These are phyloP conservation scores for Apamea epomidion DNA, from an alignment of 2,888 invertebrate species.

Conservation along the genomic window DNA sequence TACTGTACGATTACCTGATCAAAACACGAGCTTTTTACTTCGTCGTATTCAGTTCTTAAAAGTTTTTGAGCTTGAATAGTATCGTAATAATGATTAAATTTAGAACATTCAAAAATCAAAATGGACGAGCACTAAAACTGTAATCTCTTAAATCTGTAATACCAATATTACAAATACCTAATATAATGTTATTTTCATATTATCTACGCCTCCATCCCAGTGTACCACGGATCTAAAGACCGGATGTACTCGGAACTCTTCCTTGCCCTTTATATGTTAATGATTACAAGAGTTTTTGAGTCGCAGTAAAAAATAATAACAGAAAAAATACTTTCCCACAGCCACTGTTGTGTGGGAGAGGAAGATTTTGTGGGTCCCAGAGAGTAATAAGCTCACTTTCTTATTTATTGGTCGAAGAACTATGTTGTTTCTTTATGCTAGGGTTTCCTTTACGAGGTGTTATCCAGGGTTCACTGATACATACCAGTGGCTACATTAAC, in stretches of 20 bases:
- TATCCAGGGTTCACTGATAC: neutral
- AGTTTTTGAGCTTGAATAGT: no score
- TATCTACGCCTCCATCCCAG: slow-evolving; percentile 39
- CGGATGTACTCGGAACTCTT: slow-evolving; percentile 88
- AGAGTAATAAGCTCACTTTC: slow-evolving; percentile 29
- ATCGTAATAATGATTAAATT: no score
- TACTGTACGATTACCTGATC: no score
- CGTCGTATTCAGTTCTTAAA: no score
- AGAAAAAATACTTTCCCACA: slow-evolving; percentile 82
- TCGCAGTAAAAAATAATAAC: slow-evolving; percentile 70
- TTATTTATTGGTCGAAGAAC: slow-evolving; percentile 38
- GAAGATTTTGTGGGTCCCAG: slow-evolving; percentile 33
- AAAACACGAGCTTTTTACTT: no score
- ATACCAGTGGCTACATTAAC: no score
- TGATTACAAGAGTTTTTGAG: slow-evolving; percentile 78
- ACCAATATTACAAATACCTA: no score
- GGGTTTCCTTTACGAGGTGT: neutral
- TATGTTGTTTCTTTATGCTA: neutral
- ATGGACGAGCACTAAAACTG: no score
- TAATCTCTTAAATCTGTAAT: no score
- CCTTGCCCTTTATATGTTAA: slow-evolving; percentile 84
- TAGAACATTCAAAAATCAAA: no score
- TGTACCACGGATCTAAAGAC: slow-evolving; percentile 72
- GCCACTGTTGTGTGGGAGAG: slow-evolving; percentile 79
- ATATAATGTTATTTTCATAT: no score